These are phyloP conservation scores for Machimus atricapillus DNA, from an alignment of 2,888 invertebrate species.

Conservation along the genomic window DNA sequence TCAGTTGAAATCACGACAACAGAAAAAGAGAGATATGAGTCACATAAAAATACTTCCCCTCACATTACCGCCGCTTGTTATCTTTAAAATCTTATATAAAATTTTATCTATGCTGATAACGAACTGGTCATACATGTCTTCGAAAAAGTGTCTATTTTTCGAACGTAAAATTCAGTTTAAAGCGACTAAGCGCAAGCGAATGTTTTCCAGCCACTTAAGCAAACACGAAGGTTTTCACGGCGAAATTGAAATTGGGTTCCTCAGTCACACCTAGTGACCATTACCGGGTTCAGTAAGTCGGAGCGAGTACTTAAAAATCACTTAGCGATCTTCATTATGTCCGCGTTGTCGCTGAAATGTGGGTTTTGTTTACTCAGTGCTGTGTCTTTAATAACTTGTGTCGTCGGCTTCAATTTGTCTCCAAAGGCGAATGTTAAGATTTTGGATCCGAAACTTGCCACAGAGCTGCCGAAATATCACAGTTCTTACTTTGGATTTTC, in stretches of 20 bases:
- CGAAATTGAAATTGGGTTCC: not conserved
- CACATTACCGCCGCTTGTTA: not conserved
- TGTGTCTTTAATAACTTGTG: not conserved
- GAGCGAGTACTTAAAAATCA: not conserved
- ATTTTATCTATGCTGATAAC: not conserved
- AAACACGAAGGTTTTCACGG: not conserved
- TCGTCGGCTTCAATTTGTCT: constrained; percentile 56
- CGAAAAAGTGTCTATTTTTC: not conserved
- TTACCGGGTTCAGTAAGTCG: not conserved
- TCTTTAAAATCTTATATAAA: not conserved
- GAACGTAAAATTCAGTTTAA: not conserved
- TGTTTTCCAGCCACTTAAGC: not conserved
- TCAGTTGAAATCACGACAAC: not conserved
- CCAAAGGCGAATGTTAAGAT: constrained; percentile 56
- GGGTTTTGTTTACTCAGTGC: not conserved
- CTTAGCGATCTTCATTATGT: not conserved
- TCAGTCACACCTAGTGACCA: not conserved
- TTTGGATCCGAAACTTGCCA: constrained; percentile 52
- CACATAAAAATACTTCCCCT: not conserved
- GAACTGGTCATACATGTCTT: not conserved
- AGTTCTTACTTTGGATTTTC: constrained; percentile 60
- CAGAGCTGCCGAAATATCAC: constrained; percentile 52
- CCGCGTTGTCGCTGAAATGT: not conserved
- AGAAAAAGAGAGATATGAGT: not conserved
- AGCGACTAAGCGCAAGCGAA: not conserved